Evolutionary conservation across 2,888 invertebrate species (phyloP), one percentile per base, ranked within the genome.

Genomic region (Oscheius sp.): DNA sequence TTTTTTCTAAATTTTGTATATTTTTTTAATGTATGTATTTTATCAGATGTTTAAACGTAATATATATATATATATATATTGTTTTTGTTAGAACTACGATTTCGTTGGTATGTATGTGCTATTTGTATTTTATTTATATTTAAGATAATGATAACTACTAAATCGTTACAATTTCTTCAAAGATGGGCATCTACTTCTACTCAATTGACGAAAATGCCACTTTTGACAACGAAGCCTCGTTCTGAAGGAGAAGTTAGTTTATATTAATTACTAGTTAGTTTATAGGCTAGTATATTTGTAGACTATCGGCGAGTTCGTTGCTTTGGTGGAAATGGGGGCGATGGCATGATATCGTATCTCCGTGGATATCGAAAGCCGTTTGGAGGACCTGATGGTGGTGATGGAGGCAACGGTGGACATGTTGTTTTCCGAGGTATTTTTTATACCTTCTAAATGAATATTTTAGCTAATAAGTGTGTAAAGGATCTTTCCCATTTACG

Each of bases 301-400:
- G 85, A 85, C 64, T 81, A 78, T 65, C 70, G 77, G 8, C 64
- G 78, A 4, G 77, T 82, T 3, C 57, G 73, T 14, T 90, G 91
- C 0, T 86, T 89, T 0, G 98, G 91, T 0, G 98, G 98, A 0
- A 91, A 91, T 32, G 98, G 98, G 0, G 98, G 98, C 0, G 91
- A 96, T 88, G 98, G 98, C 0, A 91, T 91, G 78, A 91, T 95
- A 65, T 93, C 94, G 0, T 95, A 98, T 86, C 88, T 94, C 20
- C 49, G 91, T 71, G 88, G 91, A 8, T 93, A 91, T 90, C 89
- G 90, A 63, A 94, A 94, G 82, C 95, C 94, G 73, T 90, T 90
- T 67, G 97, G 94, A 0, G 96, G 96, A 0, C 96, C 95, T 0
- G 93, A 94, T 87, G 96, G 95, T 0, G 97, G 96, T 0, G 94